Percentiles rank a stretch among this genome's conserved stretches.
Conservation (phyloP, 2,888 invertebrate species). For the Callinectes sapidus region DNA sequence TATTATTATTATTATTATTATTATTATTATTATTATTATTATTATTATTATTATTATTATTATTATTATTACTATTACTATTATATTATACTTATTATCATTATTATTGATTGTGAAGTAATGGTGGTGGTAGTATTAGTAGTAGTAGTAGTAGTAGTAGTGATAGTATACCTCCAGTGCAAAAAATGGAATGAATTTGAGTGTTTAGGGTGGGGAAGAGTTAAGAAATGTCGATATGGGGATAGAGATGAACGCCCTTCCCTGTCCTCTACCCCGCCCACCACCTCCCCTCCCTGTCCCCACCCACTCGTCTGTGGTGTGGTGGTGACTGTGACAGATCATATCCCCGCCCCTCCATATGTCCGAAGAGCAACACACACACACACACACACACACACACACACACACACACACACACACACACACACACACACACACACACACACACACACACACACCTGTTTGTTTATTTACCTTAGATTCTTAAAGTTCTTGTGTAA, state of each 20-base stretch:
- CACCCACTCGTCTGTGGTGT: neutral
- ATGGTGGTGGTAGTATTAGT: no score
- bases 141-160: no score
- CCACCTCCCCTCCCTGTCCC: neutral
- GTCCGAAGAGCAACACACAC: neutral
- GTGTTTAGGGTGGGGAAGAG: neutral
- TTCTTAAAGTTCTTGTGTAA: no score
- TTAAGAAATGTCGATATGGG: neutral
- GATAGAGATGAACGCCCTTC: neutral
- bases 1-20: no score
- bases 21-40: no score
- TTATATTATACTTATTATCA: no score
- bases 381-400: neutral
- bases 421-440: neutral
- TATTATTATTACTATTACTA: no score
- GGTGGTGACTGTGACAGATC: neutral
- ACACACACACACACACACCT: neutral
- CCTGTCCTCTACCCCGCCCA: neutral
- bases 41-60: no score
- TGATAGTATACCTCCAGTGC: no score
- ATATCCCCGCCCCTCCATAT: neutral
- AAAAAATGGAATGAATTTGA: neutral
- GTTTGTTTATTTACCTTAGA: neutral
- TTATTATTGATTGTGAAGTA: no score
- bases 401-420: conserved; percentile 1